Conservation (phyloP, 2,797 vertebrate genomes). For the Anguilla anguilla region DNA sequence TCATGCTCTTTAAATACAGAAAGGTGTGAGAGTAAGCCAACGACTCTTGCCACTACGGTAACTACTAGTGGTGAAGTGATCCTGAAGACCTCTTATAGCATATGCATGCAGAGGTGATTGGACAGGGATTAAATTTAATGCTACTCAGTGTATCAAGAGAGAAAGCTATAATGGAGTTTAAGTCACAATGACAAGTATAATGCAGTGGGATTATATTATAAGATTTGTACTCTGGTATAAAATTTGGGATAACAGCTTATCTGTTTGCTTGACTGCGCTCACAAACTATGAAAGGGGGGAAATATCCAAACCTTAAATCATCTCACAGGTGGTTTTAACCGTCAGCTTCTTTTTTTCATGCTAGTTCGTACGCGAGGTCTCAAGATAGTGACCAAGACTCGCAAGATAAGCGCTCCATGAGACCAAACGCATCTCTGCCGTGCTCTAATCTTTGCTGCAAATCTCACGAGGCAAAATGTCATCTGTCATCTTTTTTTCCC, state of each 20-base stretch:
- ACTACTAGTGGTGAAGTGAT: background rate
- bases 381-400: background rate
- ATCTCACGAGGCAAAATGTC: background rate
- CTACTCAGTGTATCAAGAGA: background rate
- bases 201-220: background rate
- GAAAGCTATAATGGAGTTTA: background rate
- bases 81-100: background rate
- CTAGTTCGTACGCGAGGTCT: background rate
- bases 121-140: background rate
- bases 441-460: background rate
- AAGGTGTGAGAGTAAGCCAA: background rate
- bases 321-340: background rate
- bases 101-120: background rate
- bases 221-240: background rate
- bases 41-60: background rate
- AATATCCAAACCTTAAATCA: background rate
- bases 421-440: background rate
- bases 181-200: background rate
- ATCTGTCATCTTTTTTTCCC: background rate
- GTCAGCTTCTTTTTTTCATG: background rate
- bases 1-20: background rate
- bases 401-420: background rate
- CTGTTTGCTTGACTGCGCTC: background rate
- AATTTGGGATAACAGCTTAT: background rate
- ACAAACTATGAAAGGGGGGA: background rate